Conservation (phyloP, 2,113 vertebrate species). For the Salvator merianae region DNA sequence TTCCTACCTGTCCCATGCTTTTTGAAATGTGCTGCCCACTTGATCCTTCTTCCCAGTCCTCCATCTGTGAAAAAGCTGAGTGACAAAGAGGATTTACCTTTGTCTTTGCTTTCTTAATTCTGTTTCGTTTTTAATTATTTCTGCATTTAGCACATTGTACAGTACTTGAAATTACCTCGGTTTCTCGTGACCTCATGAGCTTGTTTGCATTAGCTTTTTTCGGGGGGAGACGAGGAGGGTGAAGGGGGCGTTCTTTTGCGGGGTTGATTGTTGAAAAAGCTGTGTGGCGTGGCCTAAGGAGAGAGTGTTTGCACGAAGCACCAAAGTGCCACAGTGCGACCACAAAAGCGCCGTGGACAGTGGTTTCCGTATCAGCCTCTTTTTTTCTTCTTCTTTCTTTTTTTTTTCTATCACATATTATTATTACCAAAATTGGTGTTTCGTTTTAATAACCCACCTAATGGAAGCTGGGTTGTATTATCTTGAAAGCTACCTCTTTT, state of each 20-base stretch:
- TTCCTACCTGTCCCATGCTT: neutral
- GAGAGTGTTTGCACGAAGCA: neutral
- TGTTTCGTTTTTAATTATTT: constrained; percentile 74
- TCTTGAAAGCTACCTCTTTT: constrained; percentile 97
- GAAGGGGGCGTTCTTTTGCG: constrained; percentile 32
- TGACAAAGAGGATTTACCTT: constrained; percentile 34
- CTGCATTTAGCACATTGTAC: constrained; percentile 88
- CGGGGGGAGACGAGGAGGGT: constrained; percentile 47
- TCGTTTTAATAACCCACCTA: constrained; percentile 68
- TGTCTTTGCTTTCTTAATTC: constrained; percentile 56
- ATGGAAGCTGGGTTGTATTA: constrained; percentile 66
- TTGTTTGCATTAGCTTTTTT: constrained; percentile 75
- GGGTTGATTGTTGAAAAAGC: constrained; percentile 19
- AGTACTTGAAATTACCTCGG: constrained; percentile 95
- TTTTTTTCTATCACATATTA: constrained; percentile 71
- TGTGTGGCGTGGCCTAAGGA: constrained; percentile 38
- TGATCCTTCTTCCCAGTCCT: constrained; percentile 38
- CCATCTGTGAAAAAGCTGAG: neutral
- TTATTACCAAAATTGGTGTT: constrained; percentile 87
- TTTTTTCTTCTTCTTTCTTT: constrained; percentile 21
- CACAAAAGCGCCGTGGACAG: constrained; percentile 65
- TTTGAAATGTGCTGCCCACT: neutral
- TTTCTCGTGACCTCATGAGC: constrained; percentile 96
- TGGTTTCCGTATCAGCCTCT: constrained; percentile 50
- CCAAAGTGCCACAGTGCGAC: constrained; percentile 69